These are phyloP conservation scores for Dinothrombium tinctorium DNA, from an alignment of 1,140 invertebrate species.

Conservation along the genomic window DNA sequence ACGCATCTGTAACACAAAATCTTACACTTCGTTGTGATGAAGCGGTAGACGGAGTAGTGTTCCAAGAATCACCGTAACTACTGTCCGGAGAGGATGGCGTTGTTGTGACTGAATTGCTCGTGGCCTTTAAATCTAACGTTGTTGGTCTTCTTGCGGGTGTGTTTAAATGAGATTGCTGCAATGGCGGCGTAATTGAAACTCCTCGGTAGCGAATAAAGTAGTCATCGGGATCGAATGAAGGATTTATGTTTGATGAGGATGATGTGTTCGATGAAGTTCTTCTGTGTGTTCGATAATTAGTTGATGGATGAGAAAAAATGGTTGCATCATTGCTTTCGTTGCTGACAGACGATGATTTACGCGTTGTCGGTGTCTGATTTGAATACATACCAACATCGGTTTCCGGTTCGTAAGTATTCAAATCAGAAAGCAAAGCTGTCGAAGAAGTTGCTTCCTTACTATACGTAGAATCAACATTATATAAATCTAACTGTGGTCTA, in stretches of 20 bases:
- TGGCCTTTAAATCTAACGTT: neutral
- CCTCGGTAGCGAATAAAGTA: neutral
- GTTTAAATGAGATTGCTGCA: no score
- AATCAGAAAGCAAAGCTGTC: no score
- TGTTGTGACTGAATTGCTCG: neutral
- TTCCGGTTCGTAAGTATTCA: no score
- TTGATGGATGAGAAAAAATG: neutral
- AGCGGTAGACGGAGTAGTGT: neutral
- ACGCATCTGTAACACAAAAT: neutral
- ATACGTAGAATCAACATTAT: neutral
- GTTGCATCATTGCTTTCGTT: neutral
- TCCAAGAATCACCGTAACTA: neutral
- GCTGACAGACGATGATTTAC: conserved; percentile 1
- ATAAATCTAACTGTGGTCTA: neutral
- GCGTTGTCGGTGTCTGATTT: neutral
- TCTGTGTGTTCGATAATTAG: neutral
- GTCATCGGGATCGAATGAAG: conserved; percentile 2
- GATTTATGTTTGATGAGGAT: neutral
- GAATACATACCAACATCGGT: no score
- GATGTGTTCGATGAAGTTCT: neutral
- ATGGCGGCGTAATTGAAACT: no score
- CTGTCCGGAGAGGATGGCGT: neutral
- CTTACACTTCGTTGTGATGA: neutral
- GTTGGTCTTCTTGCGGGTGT: no score
- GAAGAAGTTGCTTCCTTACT: no score